Evolutionary conservation across 2,797 vertebrate genomes (phyloP), one percentile per base, ranked within the genome.

Genomic region (Danio tinwini): DNA sequence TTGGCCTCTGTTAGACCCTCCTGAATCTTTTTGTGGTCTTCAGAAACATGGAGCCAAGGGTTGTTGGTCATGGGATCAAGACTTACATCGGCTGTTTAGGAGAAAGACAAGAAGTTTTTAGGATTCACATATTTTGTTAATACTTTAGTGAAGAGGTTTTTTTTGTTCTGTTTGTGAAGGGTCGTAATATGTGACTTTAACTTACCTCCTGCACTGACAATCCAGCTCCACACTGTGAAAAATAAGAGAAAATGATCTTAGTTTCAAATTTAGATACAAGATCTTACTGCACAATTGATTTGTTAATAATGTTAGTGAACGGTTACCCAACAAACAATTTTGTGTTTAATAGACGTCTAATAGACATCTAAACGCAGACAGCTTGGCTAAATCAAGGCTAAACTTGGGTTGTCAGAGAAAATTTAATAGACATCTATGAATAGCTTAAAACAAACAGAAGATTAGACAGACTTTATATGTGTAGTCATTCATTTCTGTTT

Each of bases 11-110:
- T n/a, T 44, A 72, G 69, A 19, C 65, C 64, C 67, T 88, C 88
- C 82, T 85, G 83, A 29, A 89, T 85, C 76, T 75, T 87, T 47
- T 83, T 88, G 6, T 76, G 83, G 74, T 90, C 86, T 0, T 88
- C 88, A 5, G 89, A 89, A 40, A 90, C 42, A 39, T 80, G 74
- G 29, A 90, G 75, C 89, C 89, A 90, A 14, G 87, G 78, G 74
- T 90, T 85, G 39, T 76, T 86, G 9, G 89, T 90, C 88, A 82
- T 37, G 4, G 88, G 87, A 74, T 90, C 88, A 21, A 89, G 78
- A 16, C 65, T 82, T 2, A 90, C 78, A 11, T 90, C 76, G n/a
- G 68, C 89, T 90, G 47, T 13, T 55, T 39, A 8, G 80, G 39
- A 70, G 2, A 21, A 79, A 7, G 13, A 70, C 13, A 14, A 16